Conservation (phyloP, 2,888 invertebrate species). For the Cybosia mesomella region DNA sequence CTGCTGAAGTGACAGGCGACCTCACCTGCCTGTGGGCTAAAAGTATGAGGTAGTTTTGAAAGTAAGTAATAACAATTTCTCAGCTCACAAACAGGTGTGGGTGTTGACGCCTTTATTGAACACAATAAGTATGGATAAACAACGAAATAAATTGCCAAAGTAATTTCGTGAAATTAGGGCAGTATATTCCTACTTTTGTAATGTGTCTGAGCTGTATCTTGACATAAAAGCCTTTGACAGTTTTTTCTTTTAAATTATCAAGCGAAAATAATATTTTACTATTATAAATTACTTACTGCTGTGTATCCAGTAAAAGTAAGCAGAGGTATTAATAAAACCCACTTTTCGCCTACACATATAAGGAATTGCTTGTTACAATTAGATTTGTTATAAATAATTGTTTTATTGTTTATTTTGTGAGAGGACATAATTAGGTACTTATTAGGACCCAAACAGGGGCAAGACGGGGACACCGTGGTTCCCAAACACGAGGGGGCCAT, state of each 20-base stretch:
- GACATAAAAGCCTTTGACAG: neutral
- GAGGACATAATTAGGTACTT: too few relatives aligned
- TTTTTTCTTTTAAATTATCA: neutral
- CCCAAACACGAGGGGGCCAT: too few relatives aligned
- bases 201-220: conserved; percentile 27
- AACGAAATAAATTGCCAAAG: conserved; percentile 37
- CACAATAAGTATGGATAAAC: conserved; percentile 29
- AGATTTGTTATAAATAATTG: too few relatives aligned
- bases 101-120: conserved; percentile 28
- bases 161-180: conserved; percentile 34
- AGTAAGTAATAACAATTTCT: neutral
- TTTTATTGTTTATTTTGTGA: too few relatives aligned
- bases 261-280: neutral
- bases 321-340: too few relatives aligned
- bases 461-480: too few relatives aligned
- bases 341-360: too few relatives aligned
- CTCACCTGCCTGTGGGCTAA: neutral
- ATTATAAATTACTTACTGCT: too few relatives aligned
- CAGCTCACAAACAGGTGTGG: conserved; percentile 23
- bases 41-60: neutral
- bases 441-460: too few relatives aligned
- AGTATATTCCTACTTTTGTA: conserved; percentile 35
- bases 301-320: too few relatives aligned
- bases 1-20: too few relatives aligned
- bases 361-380: too few relatives aligned